Conservation (phyloP, 2,888 invertebrate genomes). For the Cheilosia pagana region DNA sequence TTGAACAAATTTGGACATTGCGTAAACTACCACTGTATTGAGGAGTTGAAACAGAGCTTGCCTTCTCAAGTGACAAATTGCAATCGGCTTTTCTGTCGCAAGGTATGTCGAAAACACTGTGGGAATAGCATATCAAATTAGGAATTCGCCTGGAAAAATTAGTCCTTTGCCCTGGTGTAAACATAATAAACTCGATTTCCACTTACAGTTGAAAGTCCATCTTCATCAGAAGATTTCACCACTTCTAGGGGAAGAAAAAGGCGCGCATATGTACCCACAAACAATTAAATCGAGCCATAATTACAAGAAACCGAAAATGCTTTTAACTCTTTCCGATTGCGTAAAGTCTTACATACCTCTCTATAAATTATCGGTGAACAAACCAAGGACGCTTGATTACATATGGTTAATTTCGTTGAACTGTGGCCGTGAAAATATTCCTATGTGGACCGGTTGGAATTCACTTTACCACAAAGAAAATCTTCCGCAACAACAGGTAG, state of each 20-base stretch:
- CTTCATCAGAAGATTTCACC: not conserved
- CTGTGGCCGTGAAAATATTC: no score
- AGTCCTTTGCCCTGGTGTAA: not conserved
- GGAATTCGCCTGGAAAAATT: not conserved
- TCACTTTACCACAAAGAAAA: slow-evolving; percentile 6
- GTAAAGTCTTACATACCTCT: no score
- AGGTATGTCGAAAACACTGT: slow-evolving; percentile 6
- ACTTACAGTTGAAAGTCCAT: not conserved
- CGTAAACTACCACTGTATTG: not conserved
- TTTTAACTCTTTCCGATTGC: not conserved
- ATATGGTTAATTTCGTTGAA: no score
- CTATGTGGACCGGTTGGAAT: not conserved
- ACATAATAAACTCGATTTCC: not conserved
- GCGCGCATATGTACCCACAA: slow-evolving; percentile 1
- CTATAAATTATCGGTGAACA: no score
- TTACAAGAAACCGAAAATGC: slow-evolving; percentile 7
- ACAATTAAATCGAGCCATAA: slow-evolving; percentile 9
- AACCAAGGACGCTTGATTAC: no score
- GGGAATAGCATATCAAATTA: slow-evolving; percentile 8
- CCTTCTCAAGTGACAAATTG: slow-evolving; percentile 13
- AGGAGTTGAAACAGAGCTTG: slow-evolving; percentile 14
- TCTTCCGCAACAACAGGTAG: not conserved
- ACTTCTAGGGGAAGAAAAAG: not conserved
- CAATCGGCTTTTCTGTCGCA: not conserved
- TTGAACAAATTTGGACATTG: slow-evolving; percentile 2